A percentile compares a stretch with the other conserved stretches of the same genome.
phyloP scores from a whole-genome alignment of 2,888 invertebrate species.

The Pollenia angustigena region DNA sequence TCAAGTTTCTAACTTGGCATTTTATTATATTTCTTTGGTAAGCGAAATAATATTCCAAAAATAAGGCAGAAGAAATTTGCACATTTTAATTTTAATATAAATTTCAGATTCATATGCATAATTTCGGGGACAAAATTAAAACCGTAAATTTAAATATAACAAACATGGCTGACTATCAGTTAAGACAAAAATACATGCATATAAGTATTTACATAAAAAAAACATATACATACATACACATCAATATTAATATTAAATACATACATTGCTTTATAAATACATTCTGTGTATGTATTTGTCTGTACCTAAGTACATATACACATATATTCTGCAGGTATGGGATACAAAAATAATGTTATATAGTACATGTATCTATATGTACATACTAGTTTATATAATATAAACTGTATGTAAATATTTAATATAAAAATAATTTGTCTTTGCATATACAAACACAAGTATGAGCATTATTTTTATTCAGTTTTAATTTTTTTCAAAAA shows the following conservation, averaged over 20 bases:
- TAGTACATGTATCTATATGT: no score
- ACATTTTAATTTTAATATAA: not conserved
- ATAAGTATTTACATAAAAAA: not conserved
- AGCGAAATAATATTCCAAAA: no score
- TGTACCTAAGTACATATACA: not conserved
- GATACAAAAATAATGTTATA: not conserved
- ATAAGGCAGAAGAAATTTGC: no score
- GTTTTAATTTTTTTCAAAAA: slow-evolving; percentile 40
- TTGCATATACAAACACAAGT: slow-evolving; percentile 60
- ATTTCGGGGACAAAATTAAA: slow-evolving; percentile 59
- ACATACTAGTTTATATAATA: slow-evolving; percentile 4
- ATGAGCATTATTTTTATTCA: slow-evolving; percentile 62
- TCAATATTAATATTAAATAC: not conserved
- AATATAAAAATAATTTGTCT: slow-evolving; percentile 69
- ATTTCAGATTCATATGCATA: slow-evolving; percentile 32
- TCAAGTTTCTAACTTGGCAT: no score
- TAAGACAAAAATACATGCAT: not conserved
- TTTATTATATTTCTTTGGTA: no score
- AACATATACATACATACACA: not conserved
- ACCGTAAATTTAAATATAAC: slow-evolving; percentile 14
- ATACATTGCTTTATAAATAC: not conserved
- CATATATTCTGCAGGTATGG: not conserved
- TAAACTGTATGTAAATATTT: slow-evolving; percentile 4
- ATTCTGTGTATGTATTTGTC: not conserved
- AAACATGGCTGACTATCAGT: slow-evolving; percentile 57